Evolutionary conservation across 2,113 vertebrate genomes (phyloP).

Genomic region (Arenaria interpres): DNA sequence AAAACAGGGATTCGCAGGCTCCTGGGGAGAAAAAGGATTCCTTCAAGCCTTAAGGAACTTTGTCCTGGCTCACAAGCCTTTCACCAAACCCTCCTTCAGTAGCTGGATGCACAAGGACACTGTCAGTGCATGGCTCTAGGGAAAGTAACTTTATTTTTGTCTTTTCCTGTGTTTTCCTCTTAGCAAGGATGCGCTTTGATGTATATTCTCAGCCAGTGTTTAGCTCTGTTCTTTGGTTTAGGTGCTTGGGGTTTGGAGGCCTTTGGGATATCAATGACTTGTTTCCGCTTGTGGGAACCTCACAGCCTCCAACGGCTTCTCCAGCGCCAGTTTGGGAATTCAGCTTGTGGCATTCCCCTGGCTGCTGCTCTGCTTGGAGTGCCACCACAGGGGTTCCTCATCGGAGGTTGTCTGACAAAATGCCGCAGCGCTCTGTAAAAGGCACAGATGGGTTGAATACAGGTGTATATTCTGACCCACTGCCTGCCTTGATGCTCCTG

Average conservation of each 20-base stretch:
- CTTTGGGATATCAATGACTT: not conserved
- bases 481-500: not conserved
- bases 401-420: not conserved
- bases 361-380: not conserved
- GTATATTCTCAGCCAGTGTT: not conserved
- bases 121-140: not conserved
- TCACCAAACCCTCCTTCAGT: not conserved
- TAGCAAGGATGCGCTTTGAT: not conserved
- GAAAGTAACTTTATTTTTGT: not conserved
- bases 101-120: not conserved
- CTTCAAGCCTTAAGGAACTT: not conserved
- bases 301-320: not conserved
- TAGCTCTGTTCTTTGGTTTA: not conserved
- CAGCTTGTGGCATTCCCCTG: not conserved
- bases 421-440: not conserved
- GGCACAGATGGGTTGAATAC: not conserved
- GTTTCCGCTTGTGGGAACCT: not conserved
- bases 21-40: not conserved
- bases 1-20: not conserved
- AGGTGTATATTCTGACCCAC: not conserved
- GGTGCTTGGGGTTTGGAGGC: not conserved
- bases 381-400: fast-evolving
- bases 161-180: not conserved
- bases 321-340: not conserved
- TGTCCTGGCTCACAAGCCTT: not conserved